A percentile compares a stretch with the other conserved stretches of the same genome.
phyloP scores from a whole-genome alignment of 2,888 invertebrate genomes.

The Operophtera brumata region DNA sequence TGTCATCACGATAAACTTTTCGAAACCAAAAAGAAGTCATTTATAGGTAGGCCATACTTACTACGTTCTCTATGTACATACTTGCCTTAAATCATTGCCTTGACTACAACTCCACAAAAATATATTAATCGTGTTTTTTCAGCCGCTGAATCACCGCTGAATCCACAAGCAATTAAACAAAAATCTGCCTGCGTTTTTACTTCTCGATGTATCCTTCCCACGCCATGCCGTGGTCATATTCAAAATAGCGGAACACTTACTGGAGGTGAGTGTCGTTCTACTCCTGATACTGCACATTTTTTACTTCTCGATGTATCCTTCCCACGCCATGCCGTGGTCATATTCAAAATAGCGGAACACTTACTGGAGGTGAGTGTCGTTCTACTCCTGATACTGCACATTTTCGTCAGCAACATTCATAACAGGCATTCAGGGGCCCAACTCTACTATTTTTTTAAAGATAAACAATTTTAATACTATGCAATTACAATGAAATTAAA shows the following conservation, averaged over 20 bases:
- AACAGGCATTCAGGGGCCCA: neutral
- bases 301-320: constrained; percentile 51
- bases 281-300: no score
- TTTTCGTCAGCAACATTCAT: neutral
- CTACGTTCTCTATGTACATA: neutral
- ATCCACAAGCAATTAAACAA: constrained; percentile 11
- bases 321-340: constrained; percentile 30
- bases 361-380: constrained; percentile 20
- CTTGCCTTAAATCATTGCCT: neutral
- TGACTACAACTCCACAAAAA: constrained; percentile 18
- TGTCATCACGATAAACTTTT: constrained; percentile 54
- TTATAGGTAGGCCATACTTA: constrained; percentile 32
- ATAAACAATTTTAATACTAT: no score
- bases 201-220: constrained; percentile 47
- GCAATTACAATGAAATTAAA: no score
- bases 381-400: neutral
- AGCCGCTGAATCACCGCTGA: constrained; percentile 44
- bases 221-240: constrained; percentile 21
- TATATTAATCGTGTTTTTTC: constrained; percentile 24
- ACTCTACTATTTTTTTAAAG: no score
- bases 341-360: constrained; percentile 8
- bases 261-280: constrained; percentile 20
- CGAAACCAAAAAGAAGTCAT: constrained; percentile 48
- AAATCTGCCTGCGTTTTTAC: constrained; percentile 50
- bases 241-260: constrained; percentile 10